Conservation (phyloP, 2,113 vertebrate species). For the Narcine bancroftii region DNA sequence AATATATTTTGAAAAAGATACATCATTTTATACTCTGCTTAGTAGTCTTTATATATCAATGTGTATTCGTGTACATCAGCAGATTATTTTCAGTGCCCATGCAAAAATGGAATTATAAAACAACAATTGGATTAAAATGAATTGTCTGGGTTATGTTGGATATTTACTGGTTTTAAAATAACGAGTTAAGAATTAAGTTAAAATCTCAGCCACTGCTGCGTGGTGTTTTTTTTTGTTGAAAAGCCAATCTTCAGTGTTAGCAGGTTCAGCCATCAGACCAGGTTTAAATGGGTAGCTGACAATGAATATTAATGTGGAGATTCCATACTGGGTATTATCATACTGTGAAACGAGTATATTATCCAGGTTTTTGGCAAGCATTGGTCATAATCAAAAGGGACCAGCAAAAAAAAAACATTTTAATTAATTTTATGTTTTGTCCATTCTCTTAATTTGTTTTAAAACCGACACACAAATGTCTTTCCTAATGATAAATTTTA, state of each 20-base stretch:
- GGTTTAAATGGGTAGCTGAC: constrained; percentile 69
- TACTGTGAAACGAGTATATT: constrained; percentile 86
- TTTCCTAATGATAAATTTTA: constrained; percentile 19
- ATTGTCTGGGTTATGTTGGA: not conserved
- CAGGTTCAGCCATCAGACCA: constrained; percentile 64
- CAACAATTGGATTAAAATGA: constrained; percentile 6
- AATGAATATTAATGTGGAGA: constrained; percentile 92
- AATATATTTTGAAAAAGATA: not conserved
- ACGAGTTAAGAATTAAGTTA: constrained; percentile 67
- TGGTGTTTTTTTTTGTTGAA: constrained; percentile 61
- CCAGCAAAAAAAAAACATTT: constrained; percentile 71
- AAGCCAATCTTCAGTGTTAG: constrained; percentile 76
- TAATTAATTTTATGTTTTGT: constrained; percentile 23
- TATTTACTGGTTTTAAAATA: constrained; percentile 25
- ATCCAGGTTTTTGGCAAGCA: constrained; percentile 88
- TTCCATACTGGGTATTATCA: constrained; percentile 92
- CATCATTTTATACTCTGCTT: not conserved
- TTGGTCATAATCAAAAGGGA: constrained; percentile 95
- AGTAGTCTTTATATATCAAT: not conserved
- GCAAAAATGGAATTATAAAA: not conserved
- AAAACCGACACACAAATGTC: not conserved
- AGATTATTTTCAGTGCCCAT: not conserved
- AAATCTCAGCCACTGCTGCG: constrained; percentile 80
- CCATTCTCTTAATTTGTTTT: constrained; percentile 11
- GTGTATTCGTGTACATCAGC: not conserved